Evolutionary conservation across 2,113 vertebrate species (phyloP).

Genomic region (Triplophysa rosa): DNA sequence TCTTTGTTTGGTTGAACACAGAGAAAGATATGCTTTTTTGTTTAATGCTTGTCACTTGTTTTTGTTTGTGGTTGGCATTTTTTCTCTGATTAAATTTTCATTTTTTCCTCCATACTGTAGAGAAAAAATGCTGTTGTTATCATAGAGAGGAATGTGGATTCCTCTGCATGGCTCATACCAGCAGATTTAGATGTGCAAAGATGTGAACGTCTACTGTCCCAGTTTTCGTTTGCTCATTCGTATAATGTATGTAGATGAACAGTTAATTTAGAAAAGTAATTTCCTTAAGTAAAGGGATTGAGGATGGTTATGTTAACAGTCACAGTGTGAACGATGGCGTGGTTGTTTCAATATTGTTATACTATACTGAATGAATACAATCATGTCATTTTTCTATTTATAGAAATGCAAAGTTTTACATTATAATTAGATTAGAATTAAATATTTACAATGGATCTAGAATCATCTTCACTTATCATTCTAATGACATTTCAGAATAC

Average conservation of each 20-base stretch:
- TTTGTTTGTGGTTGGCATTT: not conserved
- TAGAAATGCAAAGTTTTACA: no score
- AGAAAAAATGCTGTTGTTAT: slow-evolving; percentile 63
- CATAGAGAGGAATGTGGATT: slow-evolving; percentile 54
- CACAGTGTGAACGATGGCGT: not conserved
- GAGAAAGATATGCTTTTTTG: not conserved
- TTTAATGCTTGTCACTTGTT: not conserved
- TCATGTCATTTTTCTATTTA: no score
- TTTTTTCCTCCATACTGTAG: slow-evolving; percentile 25
- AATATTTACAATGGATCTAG: not conserved
- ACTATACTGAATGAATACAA: not conserved
- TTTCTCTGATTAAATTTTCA: slow-evolving; percentile 32
- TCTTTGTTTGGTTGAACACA: no score
- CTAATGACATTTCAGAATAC: not conserved
- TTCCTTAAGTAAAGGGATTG: not conserved
- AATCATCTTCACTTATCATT: not conserved
- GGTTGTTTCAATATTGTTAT: not conserved
- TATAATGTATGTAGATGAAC: not conserved
- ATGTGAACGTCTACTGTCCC: not conserved
- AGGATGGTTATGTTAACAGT: not conserved
- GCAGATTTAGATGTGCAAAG: slow-evolving; percentile 52
- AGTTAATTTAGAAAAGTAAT: not conserved
- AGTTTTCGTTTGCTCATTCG: not conserved
- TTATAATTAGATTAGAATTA: no score
- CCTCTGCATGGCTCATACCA: slow-evolving; percentile 45